Base-by-base conservation (phyloP, 2,888 invertebrate genomes). In the Pristionchus mayeri region DNA sequence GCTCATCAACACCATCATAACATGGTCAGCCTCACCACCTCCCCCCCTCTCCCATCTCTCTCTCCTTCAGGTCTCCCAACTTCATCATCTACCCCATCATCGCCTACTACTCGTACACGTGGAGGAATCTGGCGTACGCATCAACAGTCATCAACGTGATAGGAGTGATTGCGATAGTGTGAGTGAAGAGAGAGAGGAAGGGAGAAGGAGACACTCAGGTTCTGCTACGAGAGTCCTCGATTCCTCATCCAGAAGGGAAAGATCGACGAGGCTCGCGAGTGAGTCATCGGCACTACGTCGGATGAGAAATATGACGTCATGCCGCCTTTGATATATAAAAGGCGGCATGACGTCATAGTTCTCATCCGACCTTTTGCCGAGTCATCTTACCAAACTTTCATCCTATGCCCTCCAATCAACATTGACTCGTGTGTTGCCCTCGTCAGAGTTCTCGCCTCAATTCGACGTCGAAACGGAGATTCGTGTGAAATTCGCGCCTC, bases 221-320 rank as follows among this genome's bases (percentile, higher is more conserved):
- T 81, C 81, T 81, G 81, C 48, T 84, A 84, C 63, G 90, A 90
- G 71, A 84, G 84, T 52, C 90, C 91, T 11, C 87, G 89, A 21
- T 91, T 86, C 84, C 63, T 89, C 37, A 85, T 91, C 34, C 91
- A 90, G 57, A 87, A 87, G 67, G 90, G 92, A 34, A 86, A 86
- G 75, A 85, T 91, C n/a, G 88, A 86, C 27, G 90, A 92, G 60
- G 91, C 91, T 6, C 85, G 85, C 89, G 91, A 67, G 91, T 91
- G 6, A 86, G 83, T n/a, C 21, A 44, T 40, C n/a, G n/a, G n/a
- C n/a, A n/a, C n/a, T n/a, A n/a, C n/a, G n/a, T n/a, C n/a, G n/a
- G n/a, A n/a, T n/a, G n/a, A n/a, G n/a, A n/a, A n/a, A n/a, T n/a
- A n/a, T n/a, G n/a, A n/a, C n/a, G n/a, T n/a, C n/a, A n/a, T n/a